Percentiles rank a stretch among this genome's conserved stretches.
phyloP scores from a whole-genome alignment of 2,888 invertebrate genomes.

The Sthenelais limicola region DNA sequence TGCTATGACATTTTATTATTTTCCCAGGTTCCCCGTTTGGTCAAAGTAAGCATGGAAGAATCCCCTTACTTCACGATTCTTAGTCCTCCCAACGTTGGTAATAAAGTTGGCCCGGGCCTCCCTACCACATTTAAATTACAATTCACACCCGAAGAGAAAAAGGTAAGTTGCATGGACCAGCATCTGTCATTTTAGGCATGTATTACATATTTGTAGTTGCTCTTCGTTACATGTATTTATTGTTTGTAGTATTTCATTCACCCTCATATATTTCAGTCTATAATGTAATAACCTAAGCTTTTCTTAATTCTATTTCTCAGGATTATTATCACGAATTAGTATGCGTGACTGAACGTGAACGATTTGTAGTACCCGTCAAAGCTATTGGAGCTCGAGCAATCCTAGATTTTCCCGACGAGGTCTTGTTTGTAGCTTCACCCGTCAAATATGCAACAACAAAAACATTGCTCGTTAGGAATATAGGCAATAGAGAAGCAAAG shows the following conservation, averaged over 20 bases:
- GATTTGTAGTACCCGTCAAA: conserved; percentile 72
- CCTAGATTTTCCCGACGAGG: conserved; percentile 77
- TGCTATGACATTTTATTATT: too few relatives aligned
- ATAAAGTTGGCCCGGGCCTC: conserved; percentile 82
- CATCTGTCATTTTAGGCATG: too few relatives aligned
- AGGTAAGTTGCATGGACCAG: conserved; percentile 59
- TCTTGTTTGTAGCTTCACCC: conserved; percentile 74
- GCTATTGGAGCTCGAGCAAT: conserved; percentile 77
- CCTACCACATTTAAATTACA: conserved; percentile 77
- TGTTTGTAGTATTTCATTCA: not conserved
- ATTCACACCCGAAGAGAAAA: conserved; percentile 76
- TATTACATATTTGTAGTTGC: too few relatives aligned
- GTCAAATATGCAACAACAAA: conserved; percentile 75
- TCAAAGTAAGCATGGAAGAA: conserved; percentile 71
- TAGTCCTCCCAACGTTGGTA: conserved; percentile 69
- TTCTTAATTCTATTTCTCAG: conserved; percentile 51
- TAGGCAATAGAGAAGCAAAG: conserved; percentile 74
- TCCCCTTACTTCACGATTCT: conserved; percentile 72
- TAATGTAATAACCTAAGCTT: not conserved
- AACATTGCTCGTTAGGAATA: conserved; percentile 76
- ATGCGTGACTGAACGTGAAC: conserved; percentile 72
- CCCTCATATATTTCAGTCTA: not conserved
- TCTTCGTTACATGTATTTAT: too few relatives aligned
- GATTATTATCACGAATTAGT: conserved; percentile 72
- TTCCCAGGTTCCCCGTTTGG: conserved; percentile 69